These are phyloP conservation scores for Brachionus plicatilis DNA, from an alignment of 1,140 invertebrate species.

Conservation along the genomic window DNA sequence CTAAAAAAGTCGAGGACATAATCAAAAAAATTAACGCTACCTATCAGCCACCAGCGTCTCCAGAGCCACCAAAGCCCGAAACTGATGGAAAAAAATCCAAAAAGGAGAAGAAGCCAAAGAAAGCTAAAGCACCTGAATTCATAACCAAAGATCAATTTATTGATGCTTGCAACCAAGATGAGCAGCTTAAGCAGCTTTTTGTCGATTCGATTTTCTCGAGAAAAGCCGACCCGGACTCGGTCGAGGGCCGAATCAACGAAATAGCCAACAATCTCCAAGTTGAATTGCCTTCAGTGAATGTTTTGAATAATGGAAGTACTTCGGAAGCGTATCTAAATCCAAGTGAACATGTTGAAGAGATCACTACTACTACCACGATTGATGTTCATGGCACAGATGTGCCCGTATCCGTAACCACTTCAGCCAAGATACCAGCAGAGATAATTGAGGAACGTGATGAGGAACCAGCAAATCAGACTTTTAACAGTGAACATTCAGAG, in stretches of 20 bases:
- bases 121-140: constrained; percentile 26
- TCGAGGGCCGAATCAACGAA: neutral
- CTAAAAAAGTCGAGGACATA: constrained; percentile 40
- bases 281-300: constrained; percentile 16
- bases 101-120: constrained; percentile 23
- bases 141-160: constrained; percentile 39
- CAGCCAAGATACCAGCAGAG: neutral
- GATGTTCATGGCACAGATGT: neutral
- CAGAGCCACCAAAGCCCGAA: neutral
- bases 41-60: neutral
- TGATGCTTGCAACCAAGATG: constrained; percentile 33
- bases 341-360: neutral
- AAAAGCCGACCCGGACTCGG: neutral
- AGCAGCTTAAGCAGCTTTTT: constrained; percentile 29
- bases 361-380: neutral
- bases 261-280: neutral
- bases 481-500: constrained; percentile 29
- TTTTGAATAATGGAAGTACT: neutral
- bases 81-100: neutral
- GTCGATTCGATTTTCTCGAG: constrained; percentile 25
- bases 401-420: neutral
- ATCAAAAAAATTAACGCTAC: constrained; percentile 39
- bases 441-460: constrained; percentile 2
- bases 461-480: neutral
- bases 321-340: neutral